Evolutionary conservation across 1,140 invertebrate genomes (phyloP), one percentile per base, ranked within the genome.

Genomic region (Diachasmimorpha longicaudata): DNA sequence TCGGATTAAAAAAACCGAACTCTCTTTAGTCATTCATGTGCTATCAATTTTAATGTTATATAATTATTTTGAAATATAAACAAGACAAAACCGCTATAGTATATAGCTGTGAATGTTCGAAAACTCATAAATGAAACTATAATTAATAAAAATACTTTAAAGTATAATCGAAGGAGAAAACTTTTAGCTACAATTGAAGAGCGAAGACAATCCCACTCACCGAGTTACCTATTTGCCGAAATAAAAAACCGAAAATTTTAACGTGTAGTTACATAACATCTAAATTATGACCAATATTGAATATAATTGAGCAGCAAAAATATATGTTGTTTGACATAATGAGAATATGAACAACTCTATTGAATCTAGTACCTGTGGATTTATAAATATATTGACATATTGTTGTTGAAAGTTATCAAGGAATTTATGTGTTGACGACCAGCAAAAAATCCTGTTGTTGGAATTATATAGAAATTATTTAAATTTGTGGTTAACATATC

Each of bases 141-240:
- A n/a, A n/a, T n/a, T n/a, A n/a, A n/a, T n/a, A n/a, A n/a, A 48
- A 48, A 48, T 48, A 48, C 37, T 10, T 39, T 39, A 5, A 10
- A 39, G 10, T 39, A 10, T 39, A 5, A 39, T 39, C 37, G 10
- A 16, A 48, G 14, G 46, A 48, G 13, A 5, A 48, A 48, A 48
- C 10, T 16, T 4, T 48, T 48, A 16, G 14, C 4, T 16, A 48
- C 4, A 52, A 52, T 52, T 46, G 44, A 46, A 9, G 31, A 37
- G 71, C 52, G 71, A 73, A 39, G 71, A 73, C 71, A 73, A 73
- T 73, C 71, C 71, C 71, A 63, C 11, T 66, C 39, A 73, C 37
- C 52, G 19, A 63, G 37, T 63, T 42, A 73, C 36, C 52, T 66
- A 73, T 58, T 66, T 73, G 16, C 5, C 13, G 36, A 16, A 68